These are phyloP conservation scores for Byasa hedistus DNA, from an alignment of 2,888 invertebrate genomes.

Conservation along the genomic window DNA sequence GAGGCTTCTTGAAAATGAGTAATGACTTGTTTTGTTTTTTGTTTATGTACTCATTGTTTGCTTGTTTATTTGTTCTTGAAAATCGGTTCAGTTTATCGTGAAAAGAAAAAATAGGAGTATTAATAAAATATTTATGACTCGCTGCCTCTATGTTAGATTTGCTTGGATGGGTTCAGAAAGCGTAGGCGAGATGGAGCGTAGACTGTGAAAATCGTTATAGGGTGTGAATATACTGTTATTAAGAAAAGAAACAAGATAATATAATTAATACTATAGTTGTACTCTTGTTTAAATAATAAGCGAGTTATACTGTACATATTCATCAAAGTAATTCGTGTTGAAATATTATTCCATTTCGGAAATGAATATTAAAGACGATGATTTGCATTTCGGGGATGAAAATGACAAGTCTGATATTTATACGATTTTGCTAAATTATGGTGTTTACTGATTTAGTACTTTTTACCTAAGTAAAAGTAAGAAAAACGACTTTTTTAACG, in stretches of 20 bases:
- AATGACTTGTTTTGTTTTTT: no score
- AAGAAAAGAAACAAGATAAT: neutral
- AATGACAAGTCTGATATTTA: neutral
- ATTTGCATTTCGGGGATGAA: conserved; percentile 1
- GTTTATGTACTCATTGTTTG: no score
- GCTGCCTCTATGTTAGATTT: no score
- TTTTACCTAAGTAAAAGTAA: neutral
- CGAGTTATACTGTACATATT: neutral
- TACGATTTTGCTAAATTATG: neutral
- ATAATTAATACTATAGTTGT: neutral
- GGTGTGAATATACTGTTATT: neutral
- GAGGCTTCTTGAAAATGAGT: no score
- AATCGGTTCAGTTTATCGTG: no score
- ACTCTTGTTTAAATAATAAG: neutral
- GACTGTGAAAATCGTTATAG: neutral
- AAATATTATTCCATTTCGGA: conserved; percentile 1
- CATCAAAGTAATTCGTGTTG: neutral
- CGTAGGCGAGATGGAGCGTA: neutral
- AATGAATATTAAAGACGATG: conserved; percentile 1
- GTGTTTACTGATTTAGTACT: neutral
- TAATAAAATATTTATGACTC: no score
- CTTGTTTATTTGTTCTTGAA: no score
- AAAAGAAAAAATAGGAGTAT: no score
- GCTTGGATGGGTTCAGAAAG: no score
- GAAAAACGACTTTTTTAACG: neutral